These are phyloP conservation scores for Erinaceus europaeus DNA, from an alignment of 2,113 vertebrate species.

Conservation along the genomic window DNA sequence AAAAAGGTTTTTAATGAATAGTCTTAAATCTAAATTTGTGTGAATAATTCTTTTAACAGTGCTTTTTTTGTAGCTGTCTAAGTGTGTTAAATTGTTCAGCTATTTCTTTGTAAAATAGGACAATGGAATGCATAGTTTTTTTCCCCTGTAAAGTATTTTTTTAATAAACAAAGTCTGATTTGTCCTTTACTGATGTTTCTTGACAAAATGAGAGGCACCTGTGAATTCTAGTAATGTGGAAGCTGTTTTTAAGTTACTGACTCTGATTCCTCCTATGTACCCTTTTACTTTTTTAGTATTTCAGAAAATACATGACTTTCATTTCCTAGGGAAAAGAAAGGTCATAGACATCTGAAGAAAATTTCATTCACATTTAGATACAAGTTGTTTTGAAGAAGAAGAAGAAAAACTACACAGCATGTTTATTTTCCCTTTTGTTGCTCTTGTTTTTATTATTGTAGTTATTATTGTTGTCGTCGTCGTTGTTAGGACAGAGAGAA, in stretches of 20 bases:
- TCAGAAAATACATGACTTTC: constrained; percentile 10
- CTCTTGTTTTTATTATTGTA: no score
- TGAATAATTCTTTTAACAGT: constrained; percentile 81
- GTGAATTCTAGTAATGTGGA: background rate
- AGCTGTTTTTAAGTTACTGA: constrained; percentile 11
- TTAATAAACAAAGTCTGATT: constrained; percentile 93
- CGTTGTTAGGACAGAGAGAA: no score
- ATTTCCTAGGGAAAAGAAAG: background rate
- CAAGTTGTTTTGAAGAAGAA: background rate
- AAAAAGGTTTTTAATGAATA: constrained; percentile 79
- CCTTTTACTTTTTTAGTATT: background rate
- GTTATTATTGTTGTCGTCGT: no score
- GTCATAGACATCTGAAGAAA: background rate
- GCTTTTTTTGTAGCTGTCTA: constrained; percentile 83
- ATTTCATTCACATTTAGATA: background rate
- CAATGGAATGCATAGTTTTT: constrained; percentile 86
- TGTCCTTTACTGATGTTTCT: constrained; percentile 77
- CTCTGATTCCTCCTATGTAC: background rate
- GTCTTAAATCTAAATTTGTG: constrained; percentile 80
- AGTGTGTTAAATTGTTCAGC: constrained; percentile 84
- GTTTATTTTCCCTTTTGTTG: no score
- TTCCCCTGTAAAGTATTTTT: constrained; percentile 91
- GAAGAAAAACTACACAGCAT: no score
- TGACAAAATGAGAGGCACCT: constrained; percentile 40
- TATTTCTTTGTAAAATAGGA: constrained; percentile 86